phyloP scores from a whole-genome alignment of 2,797 vertebrate species.

The Kryptopterus vitreolus region DNA sequence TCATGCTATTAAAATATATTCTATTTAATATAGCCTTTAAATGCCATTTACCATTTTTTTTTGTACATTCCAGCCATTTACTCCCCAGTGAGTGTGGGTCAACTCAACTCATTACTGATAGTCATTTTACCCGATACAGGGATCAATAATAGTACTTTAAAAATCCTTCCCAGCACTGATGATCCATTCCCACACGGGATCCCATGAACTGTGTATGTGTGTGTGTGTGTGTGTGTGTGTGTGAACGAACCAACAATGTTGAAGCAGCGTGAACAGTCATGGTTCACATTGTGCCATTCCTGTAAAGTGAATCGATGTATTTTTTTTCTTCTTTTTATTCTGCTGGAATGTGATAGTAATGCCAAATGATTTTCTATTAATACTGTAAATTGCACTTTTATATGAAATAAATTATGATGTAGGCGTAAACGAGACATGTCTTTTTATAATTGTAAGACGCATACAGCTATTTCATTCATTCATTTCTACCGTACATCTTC shows the following conservation, averaged over 20 bases:
- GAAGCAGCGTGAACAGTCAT: slow-evolving; percentile 4
- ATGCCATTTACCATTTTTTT: neutral
- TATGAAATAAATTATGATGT: slow-evolving; percentile 81
- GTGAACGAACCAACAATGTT: neutral
- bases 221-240: slow-evolving; percentile 13
- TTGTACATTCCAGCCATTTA: slow-evolving; percentile 13
- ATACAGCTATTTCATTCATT: neutral
- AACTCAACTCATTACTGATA: neutral
- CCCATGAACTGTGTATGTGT: slow-evolving; percentile 16
- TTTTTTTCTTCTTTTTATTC: slow-evolving; percentile 30
- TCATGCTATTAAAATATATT: slow-evolving; percentile 13
- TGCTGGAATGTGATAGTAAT: slow-evolving; percentile 75
- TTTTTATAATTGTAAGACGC: slow-evolving; percentile 7
- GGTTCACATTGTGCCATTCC: slow-evolving; percentile 12
- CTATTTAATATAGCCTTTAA: slow-evolving; percentile 5
- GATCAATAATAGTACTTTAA: slow-evolving; percentile 3
- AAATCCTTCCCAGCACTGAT: slow-evolving; percentile 6
- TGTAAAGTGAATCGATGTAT: slow-evolving; percentile 39
- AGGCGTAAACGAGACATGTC: slow-evolving; percentile 55
- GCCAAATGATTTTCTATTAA: slow-evolving; percentile 91
- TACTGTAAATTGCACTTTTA: slow-evolving; percentile 87
- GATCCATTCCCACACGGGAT: neutral
- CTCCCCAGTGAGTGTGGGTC: neutral
- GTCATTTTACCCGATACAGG: neutral
- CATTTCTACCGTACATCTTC: too few relatives aligned